Evolutionary conservation across 1,140 invertebrate species (phyloP).

Genomic region (Hyphantria cunea): DNA sequence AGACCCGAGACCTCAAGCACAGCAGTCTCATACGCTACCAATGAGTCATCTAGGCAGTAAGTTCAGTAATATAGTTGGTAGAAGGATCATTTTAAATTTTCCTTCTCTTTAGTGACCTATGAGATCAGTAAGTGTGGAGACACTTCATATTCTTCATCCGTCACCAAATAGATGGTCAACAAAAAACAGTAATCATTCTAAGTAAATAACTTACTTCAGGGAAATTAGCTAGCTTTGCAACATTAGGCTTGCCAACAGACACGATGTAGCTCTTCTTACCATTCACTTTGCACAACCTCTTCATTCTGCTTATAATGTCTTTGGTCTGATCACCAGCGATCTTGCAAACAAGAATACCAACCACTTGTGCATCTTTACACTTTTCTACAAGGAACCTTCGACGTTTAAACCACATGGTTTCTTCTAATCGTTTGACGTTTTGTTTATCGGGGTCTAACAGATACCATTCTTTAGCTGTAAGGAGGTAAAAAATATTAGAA

Average conservation of each 20-base stretch:
- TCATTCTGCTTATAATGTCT: slow-evolving; percentile 89
- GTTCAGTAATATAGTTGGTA: too few relatives aligned
- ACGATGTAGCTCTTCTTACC: slow-evolving; percentile 95
- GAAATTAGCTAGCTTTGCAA: slow-evolving; percentile 96
- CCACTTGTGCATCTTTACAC: slow-evolving; percentile 92
- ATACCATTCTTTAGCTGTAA: slow-evolving; percentile 80
- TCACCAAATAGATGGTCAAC: too few relatives aligned
- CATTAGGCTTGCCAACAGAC: slow-evolving; percentile 95
- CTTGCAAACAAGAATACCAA: slow-evolving; percentile 95
- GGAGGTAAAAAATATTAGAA: neutral
- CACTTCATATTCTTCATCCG: too few relatives aligned
- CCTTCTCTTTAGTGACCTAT: too few relatives aligned
- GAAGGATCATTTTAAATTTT: too few relatives aligned
- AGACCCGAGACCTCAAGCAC: too few relatives aligned
- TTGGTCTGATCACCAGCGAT: slow-evolving; percentile 91
- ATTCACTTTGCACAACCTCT: slow-evolving; percentile 86
- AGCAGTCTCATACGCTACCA: too few relatives aligned
- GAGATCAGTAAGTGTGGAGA: too few relatives aligned
- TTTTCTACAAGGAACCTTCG: slow-evolving; percentile 93
- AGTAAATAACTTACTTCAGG: slow-evolving; percentile 85
- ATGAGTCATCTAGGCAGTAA: too few relatives aligned
- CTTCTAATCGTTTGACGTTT: slow-evolving; percentile 64
- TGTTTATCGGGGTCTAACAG: slow-evolving; percentile 70
- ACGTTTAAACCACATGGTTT: slow-evolving; percentile 87
- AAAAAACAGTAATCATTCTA: too few relatives aligned